Evolutionary conservation across 2,113 vertebrate genomes (phyloP).

Genomic region (Petromus typicus): DNA sequence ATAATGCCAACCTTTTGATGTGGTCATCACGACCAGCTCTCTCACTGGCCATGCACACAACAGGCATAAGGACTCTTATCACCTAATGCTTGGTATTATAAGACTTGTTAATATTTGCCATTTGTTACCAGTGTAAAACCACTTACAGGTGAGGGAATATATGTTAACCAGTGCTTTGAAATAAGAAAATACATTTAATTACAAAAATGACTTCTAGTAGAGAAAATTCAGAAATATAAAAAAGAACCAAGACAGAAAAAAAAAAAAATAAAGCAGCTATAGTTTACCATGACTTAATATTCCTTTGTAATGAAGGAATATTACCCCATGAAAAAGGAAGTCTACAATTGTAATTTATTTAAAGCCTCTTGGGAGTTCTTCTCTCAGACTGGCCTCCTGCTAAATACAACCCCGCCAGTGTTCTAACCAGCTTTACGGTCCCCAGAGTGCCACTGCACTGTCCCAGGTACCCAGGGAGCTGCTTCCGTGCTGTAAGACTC

Average conservation of each 20-base stretch:
- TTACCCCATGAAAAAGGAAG: neutral
- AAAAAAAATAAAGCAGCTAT: neutral
- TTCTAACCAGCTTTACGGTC: neutral
- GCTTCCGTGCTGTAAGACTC: neutral
- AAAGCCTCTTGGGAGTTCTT: neutral
- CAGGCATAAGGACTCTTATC: no score
- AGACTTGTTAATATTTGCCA: neutral
- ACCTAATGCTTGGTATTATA: neutral
- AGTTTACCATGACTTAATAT: neutral
- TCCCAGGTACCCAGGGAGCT: conserved; percentile 26
- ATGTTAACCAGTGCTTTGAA: conserved; percentile 17
- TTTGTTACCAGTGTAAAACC: neutral
- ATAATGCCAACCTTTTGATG: neutral
- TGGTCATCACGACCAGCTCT: neutral
- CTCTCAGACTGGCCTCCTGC: neutral
- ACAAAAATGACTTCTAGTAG: neutral
- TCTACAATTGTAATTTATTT: neutral
- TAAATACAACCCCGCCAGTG: neutral
- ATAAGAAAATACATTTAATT: conserved; percentile 44
- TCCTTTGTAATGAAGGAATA: neutral
- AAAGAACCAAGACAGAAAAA: neutral
- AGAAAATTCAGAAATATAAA: conserved; percentile 34
- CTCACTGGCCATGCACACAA: neutral
- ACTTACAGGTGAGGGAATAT: neutral
- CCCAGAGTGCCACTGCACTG: neutral